Conservation (phyloP, 2,113 vertebrate genomes). For the Neolamprologus cancellatus region DNA sequence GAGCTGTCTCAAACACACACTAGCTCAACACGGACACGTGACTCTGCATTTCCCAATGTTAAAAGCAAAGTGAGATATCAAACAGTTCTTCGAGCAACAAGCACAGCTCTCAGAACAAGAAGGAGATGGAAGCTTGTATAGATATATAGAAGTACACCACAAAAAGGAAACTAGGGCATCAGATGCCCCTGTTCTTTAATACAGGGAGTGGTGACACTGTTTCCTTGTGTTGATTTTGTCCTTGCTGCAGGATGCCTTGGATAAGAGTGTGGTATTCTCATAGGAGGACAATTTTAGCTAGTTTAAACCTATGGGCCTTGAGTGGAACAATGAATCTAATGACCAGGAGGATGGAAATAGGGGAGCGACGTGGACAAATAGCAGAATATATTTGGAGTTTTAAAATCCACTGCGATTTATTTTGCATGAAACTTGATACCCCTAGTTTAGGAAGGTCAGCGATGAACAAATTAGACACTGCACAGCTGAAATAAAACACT, state of each 20-base stretch:
- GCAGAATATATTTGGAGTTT: background rate
- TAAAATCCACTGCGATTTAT: background rate
- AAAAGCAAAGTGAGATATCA: constrained; percentile 11
- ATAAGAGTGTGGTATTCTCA: constrained; percentile 40
- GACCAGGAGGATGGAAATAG: constrained; percentile 17
- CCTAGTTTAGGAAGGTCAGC: background rate
- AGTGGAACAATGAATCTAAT: constrained; percentile 42
- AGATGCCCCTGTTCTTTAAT: constrained; percentile 50
- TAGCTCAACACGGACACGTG: background rate
- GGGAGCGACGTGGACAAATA: background rate
- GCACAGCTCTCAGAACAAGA: background rate
- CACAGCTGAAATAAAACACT: background rate
- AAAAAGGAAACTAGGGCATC: constrained; percentile 50
- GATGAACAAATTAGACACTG: background rate
- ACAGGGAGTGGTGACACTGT: constrained; percentile 6
- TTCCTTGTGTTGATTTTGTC: constrained; percentile 58
- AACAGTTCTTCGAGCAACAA: background rate
- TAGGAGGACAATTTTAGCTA: constrained; percentile 53
- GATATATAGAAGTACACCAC: constrained; percentile 9
- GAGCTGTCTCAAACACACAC: background rate
- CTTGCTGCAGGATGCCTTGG: constrained; percentile 62
- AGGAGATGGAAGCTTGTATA: constrained; percentile 1
- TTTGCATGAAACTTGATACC: background rate
- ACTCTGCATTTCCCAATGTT: background rate
- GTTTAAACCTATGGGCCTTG: constrained; percentile 29